phyloP scores from a whole-genome alignment of 2,888 invertebrate genomes.

The Drosophila tanythrix region DNA sequence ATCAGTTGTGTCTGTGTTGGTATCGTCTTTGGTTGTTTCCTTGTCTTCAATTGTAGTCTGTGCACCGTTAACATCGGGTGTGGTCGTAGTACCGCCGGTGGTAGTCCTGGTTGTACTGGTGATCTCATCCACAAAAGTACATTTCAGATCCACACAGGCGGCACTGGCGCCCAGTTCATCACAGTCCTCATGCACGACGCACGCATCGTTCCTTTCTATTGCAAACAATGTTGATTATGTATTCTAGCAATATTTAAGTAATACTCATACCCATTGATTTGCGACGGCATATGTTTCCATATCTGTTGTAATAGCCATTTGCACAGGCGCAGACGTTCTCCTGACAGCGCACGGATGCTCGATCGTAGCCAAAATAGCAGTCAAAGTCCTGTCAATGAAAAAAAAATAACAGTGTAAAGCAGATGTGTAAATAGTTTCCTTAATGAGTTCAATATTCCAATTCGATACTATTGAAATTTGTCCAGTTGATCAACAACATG shows the following conservation, averaged over 20 bases:
- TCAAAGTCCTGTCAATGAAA: constrained; percentile 74
- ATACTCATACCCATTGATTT: constrained; percentile 83
- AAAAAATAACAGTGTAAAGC: neutral
- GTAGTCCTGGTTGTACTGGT: constrained; percentile 26
- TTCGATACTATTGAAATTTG: no score
- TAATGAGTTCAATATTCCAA: neutral
- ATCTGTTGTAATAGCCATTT: constrained; percentile 84
- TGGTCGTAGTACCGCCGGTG: constrained; percentile 20
- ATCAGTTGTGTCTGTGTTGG: constrained; percentile 26
- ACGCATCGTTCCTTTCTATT: constrained; percentile 81
- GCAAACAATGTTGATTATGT: neutral
- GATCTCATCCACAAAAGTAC: constrained; percentile 69
- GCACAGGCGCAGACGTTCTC: constrained; percentile 83
- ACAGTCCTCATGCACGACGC: constrained; percentile 84
- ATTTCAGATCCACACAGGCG: constrained; percentile 76
- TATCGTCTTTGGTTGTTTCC: constrained; percentile 47
- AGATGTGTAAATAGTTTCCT: neutral
- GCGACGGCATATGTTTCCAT: constrained; percentile 84
- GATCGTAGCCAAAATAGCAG: constrained; percentile 84
- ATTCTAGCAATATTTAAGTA: neutral
- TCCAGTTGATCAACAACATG: neutral
- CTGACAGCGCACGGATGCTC: constrained; percentile 83
- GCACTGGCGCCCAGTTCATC: constrained; percentile 78
- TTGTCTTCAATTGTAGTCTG: constrained; percentile 40
- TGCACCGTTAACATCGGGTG: constrained; percentile 34